Evolutionary conservation across 2,113 vertebrate genomes (phyloP), one percentile per base, ranked within the genome.

Genomic region (Uria lomvia): DNA sequence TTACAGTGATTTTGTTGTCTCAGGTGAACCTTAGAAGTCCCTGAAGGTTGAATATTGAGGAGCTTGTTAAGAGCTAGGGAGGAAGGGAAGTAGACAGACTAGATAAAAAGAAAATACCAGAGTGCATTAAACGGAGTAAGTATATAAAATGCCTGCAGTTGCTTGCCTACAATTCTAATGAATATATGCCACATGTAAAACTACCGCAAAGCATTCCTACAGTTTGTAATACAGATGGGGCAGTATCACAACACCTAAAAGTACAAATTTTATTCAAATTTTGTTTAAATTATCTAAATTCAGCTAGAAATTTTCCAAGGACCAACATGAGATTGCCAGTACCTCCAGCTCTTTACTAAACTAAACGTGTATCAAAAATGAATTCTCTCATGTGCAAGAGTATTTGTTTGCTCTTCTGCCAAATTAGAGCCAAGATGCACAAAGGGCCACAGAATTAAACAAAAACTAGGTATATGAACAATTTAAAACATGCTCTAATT

Each of bases 61-160:
- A 96, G 36, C 62, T 97, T 86, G 60, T 97, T 98, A 97, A 97
- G 83, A 90, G 43, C 55, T 55, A 90, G 43, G 32, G 74, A 94
- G 74, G 38, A 81, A 81, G 4, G 30, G 43, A 95, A 96, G 80
- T 19, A 34, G 66, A 78, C 47, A 89, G 56, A 93, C 77, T 90
- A 88, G 82, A 96, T 94, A 87, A 96, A 96, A 96, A 90, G 42
- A 93, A 96, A 89, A 38, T 77, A 76, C 56, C 49, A 68, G 88
- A 97, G 89, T 82, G 94, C 67, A 56, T 86, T 97, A 91, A 94
- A 94, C 2, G 11, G 30, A 83, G 15, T 32, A 60, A 94, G 71
- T 82, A 72, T 34, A 94, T 93, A 94, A 96, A 97, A 96, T 62
- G 40, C 34, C n/a, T 78, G 45, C 68, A 67, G 88, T 60, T 73